Conservation (phyloP, 2,113 vertebrate genomes). For the Myotis lucifugus region DNA sequence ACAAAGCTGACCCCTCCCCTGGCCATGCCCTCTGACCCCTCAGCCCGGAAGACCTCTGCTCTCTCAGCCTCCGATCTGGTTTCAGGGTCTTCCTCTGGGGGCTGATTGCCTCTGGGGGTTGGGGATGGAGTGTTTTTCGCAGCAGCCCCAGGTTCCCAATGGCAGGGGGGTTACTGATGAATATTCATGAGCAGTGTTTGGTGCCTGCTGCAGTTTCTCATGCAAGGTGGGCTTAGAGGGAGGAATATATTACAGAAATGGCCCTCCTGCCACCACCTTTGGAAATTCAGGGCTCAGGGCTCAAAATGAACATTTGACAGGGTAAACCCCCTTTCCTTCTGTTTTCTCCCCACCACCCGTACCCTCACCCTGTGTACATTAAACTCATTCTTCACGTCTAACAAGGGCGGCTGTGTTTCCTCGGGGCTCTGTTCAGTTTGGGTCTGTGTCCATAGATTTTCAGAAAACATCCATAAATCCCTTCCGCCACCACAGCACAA, state of each 20-base stretch:
- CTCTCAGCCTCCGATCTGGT: conserved; percentile 76
- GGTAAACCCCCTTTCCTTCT: conserved; percentile 61
- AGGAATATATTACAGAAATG: conserved; percentile 86
- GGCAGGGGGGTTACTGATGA: conserved; percentile 86
- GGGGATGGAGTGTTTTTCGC: conserved; percentile 78
- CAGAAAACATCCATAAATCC: conserved; percentile 78
- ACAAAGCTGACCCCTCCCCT: conserved; percentile 87
- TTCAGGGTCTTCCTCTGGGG: conserved; percentile 78
- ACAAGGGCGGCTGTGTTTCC: conserved; percentile 78
- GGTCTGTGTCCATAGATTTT: conserved; percentile 65
- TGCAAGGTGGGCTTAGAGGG: conserved; percentile 87
- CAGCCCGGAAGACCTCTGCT: conserved; percentile 81
- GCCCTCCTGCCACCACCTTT: conserved; percentile 78
- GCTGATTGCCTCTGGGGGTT: conserved; percentile 72
- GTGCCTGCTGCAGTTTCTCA: conserved; percentile 83
- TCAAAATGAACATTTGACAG: conserved; percentile 81
- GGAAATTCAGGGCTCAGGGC: conserved; percentile 72
- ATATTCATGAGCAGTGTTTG: conserved; percentile 90
- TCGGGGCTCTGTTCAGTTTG: conserved; percentile 47
- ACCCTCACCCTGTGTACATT: conserved; percentile 74
- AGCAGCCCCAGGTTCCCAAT: conserved; percentile 84
- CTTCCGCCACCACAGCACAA: conserved; percentile 59
- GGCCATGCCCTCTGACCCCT: conserved; percentile 87
- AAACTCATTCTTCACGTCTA: conserved; percentile 80
- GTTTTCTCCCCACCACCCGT: conserved; percentile 47